Base-by-base conservation (phyloP, 2,113 vertebrate genomes). In the Xiphophorus hellerii region DNA sequence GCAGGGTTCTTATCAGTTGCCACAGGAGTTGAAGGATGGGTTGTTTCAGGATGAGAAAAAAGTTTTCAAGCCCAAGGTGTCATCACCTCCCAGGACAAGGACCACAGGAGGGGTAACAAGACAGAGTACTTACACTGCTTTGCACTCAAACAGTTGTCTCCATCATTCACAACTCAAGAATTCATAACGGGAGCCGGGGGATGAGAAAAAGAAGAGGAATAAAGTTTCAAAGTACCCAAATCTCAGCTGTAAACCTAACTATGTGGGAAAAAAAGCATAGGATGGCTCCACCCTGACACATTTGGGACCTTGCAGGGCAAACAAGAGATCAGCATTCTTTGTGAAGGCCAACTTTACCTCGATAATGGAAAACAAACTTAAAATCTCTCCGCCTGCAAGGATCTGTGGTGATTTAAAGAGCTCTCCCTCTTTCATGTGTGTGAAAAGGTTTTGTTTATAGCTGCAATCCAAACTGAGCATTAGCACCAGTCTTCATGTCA, bases 331-430 rank as follows among this genome's bases (percentile, higher is more conserved):
- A 78, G 64, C 44, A 66, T 62, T 37, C 65, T 69, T n/a, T 1
- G 35, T 69, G 69, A 85, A 74, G 66, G n/a, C 35, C 44, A 27
- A 48, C 69, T 69, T 77, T 62, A 60, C 62, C 58, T 73, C 44
- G 48, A 66, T 85, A 89, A 91, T 83, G 70, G 84, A 87, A 88
- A 89, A 79, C 75, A 87, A 85, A 74, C 72, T 62, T 20, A 48
- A 69, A 64, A 70, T 72, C 67, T 77, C 72, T 62, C 71, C 77
- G 84, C 76, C 74, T 76, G 80, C 67, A 80, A 77, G 85, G 71
- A 86, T 90, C 66, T 74, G 83, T 79, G 73, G 71, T 62, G 88
- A 88, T 92, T 88, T 89, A 71, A 81, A 78, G 78, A 89, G 88
- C 88, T 91, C 87, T 92, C 71, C 9, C 8, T 73, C 70, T 48